phyloP scores from a whole-genome alignment of 2,797 vertebrate species.

The Adelosebastes latens region DNA sequence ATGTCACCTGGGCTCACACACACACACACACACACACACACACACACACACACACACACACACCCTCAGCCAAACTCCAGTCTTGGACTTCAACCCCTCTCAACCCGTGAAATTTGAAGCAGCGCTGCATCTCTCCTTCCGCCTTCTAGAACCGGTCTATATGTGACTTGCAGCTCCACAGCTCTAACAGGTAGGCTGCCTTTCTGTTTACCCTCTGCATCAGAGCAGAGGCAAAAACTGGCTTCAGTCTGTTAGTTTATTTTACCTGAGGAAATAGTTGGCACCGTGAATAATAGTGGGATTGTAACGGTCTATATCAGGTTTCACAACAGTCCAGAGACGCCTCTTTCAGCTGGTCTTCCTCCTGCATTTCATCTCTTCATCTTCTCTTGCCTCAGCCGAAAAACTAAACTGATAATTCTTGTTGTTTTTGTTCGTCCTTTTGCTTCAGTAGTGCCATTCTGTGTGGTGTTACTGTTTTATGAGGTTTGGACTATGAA shows the following conservation, averaged over 20 bases:
- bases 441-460: neutral
- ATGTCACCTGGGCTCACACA: constrained; percentile 13
- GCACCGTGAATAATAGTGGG: neutral
- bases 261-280: neutral
- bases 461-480: constrained; percentile 38
- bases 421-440: neutral
- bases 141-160: constrained; percentile 36
- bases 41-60: constrained; percentile 18
- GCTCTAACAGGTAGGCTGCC: constrained; percentile 63
- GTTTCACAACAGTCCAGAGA: constrained; percentile 7
- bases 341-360: neutral
- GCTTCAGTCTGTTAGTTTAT: neutral
- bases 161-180: constrained; percentile 14
- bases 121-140: constrained; percentile 55
- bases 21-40: constrained; percentile 22
- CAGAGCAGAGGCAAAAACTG: neutral
- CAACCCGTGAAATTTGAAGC: constrained; percentile 68
- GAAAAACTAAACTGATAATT: neutral
- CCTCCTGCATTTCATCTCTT: neutral
- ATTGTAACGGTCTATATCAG: neutral
- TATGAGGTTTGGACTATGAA: constrained; percentile 64
- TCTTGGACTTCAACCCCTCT: constrained; percentile 79
- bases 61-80: constrained; percentile 19
- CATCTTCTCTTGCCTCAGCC: neutral
- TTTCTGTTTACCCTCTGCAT: neutral